These are phyloP conservation scores for Oreochromis tanganicae DNA, from an alignment of 2,113 vertebrate genomes.

Conservation along the genomic window DNA sequence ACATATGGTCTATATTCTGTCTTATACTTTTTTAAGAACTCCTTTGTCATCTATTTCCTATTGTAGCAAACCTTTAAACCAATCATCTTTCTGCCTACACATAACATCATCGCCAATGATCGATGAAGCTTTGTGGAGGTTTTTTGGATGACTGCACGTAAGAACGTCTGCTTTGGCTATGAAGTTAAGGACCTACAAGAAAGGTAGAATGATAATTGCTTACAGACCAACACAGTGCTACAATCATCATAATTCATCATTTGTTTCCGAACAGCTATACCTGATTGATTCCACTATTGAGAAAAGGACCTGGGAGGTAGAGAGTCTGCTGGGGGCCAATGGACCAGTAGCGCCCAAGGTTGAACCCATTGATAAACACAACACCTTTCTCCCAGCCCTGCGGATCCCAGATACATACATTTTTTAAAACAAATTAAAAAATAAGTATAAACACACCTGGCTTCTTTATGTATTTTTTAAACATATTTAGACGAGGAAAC, in stretches of 20 bases:
- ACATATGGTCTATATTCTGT: neutral
- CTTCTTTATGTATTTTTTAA: neutral
- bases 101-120: rapidly evolving
- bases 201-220: neutral
- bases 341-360: conserved; percentile 94
- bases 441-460: neutral
- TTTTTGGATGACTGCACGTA: neutral
- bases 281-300: conserved; percentile 83
- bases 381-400: conserved; percentile 96
- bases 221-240: neutral
- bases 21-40: neutral
- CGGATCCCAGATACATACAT: neutral
- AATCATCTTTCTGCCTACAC: neutral
- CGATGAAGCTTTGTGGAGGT: neutral
- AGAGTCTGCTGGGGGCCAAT: conserved; percentile 89
- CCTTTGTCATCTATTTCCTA: neutral
- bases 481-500: neutral
- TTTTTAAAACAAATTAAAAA: neutral
- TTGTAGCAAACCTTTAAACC: neutral
- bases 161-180: neutral
- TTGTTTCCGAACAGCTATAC: conserved; percentile 50
- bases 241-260: neutral
- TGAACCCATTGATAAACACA: conserved; percentile 85
- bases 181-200: rapidly evolving
- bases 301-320: conserved; percentile 85